Conservation (phyloP, 1,140 invertebrate genomes). For the Rhopalosiphum padi region DNA sequence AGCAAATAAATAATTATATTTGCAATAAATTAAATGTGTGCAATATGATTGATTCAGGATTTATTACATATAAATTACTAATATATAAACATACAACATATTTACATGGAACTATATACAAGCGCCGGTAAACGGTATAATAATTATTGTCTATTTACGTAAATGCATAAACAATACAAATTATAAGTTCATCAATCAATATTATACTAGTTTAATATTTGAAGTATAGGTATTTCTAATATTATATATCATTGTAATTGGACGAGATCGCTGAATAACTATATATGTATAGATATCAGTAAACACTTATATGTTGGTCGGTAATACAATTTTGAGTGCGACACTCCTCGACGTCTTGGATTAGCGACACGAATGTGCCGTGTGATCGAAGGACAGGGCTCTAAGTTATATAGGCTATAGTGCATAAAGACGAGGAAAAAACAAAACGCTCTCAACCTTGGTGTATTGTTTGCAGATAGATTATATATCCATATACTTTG, state of each 20-base stretch:
- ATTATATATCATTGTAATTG: too few relatives aligned
- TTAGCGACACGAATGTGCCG: not conserved
- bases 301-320: not conserved
- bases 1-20: not conserved
- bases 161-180: not conserved
- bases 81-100: not conserved
- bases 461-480: not conserved
- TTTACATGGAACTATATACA: not conserved
- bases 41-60: not conserved
- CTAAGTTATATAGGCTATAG: slow-evolving; percentile 30
- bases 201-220: not conserved
- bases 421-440: slow-evolving; percentile 40
- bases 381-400: slow-evolving; percentile 23
- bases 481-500: not conserved
- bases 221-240: not conserved
- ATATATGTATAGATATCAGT: not conserved
- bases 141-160: not conserved
- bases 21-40: not conserved
- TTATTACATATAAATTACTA: not conserved
- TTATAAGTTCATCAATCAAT: not conserved
- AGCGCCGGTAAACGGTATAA: not conserved
- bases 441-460: slow-evolving; percentile 17
- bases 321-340: not conserved
- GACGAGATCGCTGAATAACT: too few relatives aligned
- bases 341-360: not conserved